Evolutionary conservation across 2,888 invertebrate species (phyloP).

Genomic region (Flexamia atlantica): DNA sequence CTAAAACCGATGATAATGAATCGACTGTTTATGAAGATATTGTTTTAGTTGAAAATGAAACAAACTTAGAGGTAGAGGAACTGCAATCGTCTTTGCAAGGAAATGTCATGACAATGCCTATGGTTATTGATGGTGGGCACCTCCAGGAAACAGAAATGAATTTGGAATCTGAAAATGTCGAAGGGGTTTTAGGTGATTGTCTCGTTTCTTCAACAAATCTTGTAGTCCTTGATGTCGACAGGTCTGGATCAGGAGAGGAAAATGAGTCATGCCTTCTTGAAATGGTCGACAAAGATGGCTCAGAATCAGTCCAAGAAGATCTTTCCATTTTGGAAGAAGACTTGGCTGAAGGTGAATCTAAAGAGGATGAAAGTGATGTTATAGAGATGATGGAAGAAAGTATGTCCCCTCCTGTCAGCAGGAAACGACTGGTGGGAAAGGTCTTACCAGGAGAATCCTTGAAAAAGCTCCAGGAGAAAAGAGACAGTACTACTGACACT

Average conservation of each 20-base stretch:
- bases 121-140: conserved; percentile 68
- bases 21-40: conserved; percentile 71
- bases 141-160: conserved; percentile 65
- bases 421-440: conserved; percentile 71
- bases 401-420: conserved; percentile 67
- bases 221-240: conserved; percentile 68
- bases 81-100: conserved; percentile 69
- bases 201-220: conserved; percentile 68
- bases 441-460: conserved; percentile 74
- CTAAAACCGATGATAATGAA: conserved; percentile 67
- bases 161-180: conserved; percentile 63
- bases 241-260: conserved; percentile 65
- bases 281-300: conserved; percentile 67
- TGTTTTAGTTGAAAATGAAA: conserved; percentile 69
- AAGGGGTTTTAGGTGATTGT: conserved; percentile 68
- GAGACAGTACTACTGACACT: conserved; percentile 74
- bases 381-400: conserved; percentile 73
- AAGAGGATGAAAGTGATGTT: conserved; percentile 75
- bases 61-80: conserved; percentile 69
- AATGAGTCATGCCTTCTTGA: conserved; percentile 67
- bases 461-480: conserved; percentile 71
- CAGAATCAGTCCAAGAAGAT: conserved; percentile 58
- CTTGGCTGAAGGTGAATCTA: conserved; percentile 71
- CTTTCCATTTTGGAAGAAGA: conserved; percentile 68
- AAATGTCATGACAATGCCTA: conserved; percentile 70